phyloP scores from a whole-genome alignment of 64 coral and sea anemone genomes.

The Trachythela sp. region DNA sequence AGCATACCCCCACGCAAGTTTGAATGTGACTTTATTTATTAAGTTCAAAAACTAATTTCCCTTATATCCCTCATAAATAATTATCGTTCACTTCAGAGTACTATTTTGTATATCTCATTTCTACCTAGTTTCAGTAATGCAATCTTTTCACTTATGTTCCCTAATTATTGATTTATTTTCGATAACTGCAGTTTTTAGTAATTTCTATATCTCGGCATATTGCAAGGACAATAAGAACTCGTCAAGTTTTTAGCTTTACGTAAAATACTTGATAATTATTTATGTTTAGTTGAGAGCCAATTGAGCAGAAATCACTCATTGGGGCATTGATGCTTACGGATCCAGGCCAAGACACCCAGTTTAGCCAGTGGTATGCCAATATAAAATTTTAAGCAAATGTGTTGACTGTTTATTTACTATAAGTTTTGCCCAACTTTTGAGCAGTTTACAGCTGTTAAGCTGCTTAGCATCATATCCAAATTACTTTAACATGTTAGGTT shows the following conservation, averaged over 20 bases:
- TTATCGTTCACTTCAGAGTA: too few relatives aligned
- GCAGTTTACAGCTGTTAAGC: neutral
- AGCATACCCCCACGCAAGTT: too few relatives aligned
- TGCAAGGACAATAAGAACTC: neutral
- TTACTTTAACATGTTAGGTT: constrained; percentile 9
- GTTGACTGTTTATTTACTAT: neutral
- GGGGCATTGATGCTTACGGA: too few relatives aligned
- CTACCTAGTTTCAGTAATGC: neutral
- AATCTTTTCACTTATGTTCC: neutral
- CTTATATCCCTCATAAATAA: too few relatives aligned
- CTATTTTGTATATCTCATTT: neutral
- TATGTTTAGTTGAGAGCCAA: neutral
- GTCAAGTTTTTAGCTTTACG: neutral
- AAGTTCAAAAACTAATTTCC: too few relatives aligned
- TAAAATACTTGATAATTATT: neutral
- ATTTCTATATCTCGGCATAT: neutral
- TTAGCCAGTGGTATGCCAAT: too few relatives aligned
- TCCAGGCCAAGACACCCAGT: too few relatives aligned
- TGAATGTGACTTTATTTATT: too few relatives aligned
- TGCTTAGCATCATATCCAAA: neutral
- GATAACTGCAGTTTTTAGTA: neutral
- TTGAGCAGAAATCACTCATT: neutral
- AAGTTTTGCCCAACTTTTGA: neutral
- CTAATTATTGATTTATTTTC: neutral
- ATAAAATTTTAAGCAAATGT: neutral